These are phyloP conservation scores for Ia io DNA, from an alignment of 2,113 vertebrate genomes.

Conservation along the genomic window DNA sequence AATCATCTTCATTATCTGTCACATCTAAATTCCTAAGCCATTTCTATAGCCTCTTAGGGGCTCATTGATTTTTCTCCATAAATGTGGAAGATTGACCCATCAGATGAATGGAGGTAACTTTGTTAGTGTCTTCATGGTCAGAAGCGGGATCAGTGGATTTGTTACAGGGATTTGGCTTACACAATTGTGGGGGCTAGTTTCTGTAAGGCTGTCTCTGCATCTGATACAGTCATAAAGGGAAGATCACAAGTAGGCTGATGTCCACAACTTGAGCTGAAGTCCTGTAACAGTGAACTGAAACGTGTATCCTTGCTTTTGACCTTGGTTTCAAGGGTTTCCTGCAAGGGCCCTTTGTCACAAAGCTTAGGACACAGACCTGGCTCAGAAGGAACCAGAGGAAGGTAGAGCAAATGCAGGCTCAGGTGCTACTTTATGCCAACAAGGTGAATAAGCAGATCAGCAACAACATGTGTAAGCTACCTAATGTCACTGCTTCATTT, in stretches of 20 bases:
- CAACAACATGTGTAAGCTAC: background rate
- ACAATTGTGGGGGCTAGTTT: background rate
- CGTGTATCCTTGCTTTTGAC: background rate
- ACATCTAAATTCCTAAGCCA: background rate
- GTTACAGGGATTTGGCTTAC: background rate
- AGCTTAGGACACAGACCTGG: background rate
- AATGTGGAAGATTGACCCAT: background rate
- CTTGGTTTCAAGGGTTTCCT: background rate
- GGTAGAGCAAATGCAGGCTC: background rate
- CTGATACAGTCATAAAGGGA: background rate
- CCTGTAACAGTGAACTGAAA: background rate
- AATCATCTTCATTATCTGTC: background rate
- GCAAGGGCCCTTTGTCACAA: background rate
- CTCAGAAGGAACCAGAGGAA: background rate
- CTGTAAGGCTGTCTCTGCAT: background rate
- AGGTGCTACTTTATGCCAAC: background rate
- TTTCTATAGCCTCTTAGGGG: background rate
- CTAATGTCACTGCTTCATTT: background rate
- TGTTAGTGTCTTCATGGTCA: background rate
- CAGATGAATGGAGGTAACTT: background rate
- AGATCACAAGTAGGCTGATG: background rate
- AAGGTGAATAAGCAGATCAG: background rate
- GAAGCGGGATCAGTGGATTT: background rate
- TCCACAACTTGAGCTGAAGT: background rate
- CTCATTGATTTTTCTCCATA: background rate